phyloP scores from a whole-genome alignment of 1,140 invertebrate genomes.

The Nasonia vitripennis region DNA sequence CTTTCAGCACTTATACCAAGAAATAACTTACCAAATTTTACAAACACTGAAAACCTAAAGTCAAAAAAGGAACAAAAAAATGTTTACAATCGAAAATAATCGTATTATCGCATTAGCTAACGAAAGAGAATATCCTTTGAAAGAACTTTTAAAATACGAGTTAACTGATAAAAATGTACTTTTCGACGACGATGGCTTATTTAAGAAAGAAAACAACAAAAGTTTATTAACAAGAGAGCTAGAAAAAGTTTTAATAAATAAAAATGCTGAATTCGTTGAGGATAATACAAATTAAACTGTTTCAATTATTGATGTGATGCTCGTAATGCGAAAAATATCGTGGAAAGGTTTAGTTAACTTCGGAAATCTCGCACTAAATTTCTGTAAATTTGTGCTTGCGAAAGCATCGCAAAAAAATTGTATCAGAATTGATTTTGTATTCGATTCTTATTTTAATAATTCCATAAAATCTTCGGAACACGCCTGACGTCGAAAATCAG shows the following conservation, averaged over 20 bases:
- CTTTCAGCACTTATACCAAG: not conserved
- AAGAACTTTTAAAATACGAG: conserved; percentile 2
- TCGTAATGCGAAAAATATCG: no score
- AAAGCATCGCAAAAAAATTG: no score
- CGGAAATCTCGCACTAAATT: no score
- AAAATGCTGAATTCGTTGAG: no score
- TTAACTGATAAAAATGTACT: conserved; percentile 4
- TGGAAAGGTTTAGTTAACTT: no score
- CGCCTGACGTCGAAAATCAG: no score
- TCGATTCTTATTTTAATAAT: no score
- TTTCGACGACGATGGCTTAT: conserved; percentile 18
- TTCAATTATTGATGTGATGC: no score
- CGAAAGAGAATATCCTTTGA: conserved; percentile 5
- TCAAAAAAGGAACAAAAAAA: not conserved
- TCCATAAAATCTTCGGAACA: no score
- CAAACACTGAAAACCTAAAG: not conserved
- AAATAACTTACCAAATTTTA: conserved; percentile 21
- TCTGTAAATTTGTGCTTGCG: no score
- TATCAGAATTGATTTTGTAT: no score
- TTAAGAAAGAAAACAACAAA: conserved; percentile 16
- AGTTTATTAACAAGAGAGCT: not conserved
- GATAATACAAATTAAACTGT: no score
- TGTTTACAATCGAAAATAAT: not conserved
- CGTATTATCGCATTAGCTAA: conserved; percentile 14
- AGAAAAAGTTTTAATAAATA: not conserved